Conservation (phyloP, 2,797 vertebrate species). For the Malacoctenus gilli region DNA sequence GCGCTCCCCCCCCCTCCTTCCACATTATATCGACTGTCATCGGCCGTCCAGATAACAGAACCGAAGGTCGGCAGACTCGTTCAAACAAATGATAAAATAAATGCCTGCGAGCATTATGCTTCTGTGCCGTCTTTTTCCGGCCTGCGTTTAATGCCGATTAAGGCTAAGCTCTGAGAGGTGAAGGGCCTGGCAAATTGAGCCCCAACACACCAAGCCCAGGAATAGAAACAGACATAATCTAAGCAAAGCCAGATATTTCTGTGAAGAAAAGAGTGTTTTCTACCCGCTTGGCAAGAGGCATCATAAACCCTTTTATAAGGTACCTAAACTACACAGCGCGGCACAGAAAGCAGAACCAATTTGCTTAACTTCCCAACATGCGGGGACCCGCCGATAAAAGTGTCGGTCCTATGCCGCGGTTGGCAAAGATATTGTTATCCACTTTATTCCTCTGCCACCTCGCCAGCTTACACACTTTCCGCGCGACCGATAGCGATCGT, state of each 20-base stretch:
- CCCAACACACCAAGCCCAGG: conserved; percentile 70
- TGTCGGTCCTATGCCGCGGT: conserved; percentile 59
- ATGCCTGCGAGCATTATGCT: conserved; percentile 66
- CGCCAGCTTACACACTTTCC: conserved; percentile 60
- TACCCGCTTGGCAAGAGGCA: conserved; percentile 73
- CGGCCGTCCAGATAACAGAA: conserved; percentile 60
- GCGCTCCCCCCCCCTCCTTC: conserved; percentile 27
- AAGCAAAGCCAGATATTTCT: conserved; percentile 81
- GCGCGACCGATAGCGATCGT: conserved; percentile 66
- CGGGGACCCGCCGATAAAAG: conserved; percentile 71
- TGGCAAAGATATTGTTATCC: conserved; percentile 77
- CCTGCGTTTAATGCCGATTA: conserved; percentile 80
- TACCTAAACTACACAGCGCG: conserved; percentile 70
- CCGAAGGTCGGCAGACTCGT: conserved; percentile 59
- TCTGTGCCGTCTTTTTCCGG: conserved; percentile 67
- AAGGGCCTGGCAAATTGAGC: conserved; percentile 81
- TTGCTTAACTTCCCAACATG: conserved; percentile 81
- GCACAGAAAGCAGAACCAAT: conserved; percentile 81
- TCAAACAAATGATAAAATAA: conserved; percentile 77
- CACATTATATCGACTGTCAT: conserved; percentile 58
- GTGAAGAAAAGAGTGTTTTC: conserved; percentile 76
- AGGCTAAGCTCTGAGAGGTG: conserved; percentile 78
- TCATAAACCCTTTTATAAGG: conserved; percentile 79
- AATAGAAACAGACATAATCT: conserved; percentile 84
- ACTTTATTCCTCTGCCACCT: conserved; percentile 71